phyloP scores from a whole-genome alignment of 2,797 vertebrate species.

The Astyanax mexicanus region DNA sequence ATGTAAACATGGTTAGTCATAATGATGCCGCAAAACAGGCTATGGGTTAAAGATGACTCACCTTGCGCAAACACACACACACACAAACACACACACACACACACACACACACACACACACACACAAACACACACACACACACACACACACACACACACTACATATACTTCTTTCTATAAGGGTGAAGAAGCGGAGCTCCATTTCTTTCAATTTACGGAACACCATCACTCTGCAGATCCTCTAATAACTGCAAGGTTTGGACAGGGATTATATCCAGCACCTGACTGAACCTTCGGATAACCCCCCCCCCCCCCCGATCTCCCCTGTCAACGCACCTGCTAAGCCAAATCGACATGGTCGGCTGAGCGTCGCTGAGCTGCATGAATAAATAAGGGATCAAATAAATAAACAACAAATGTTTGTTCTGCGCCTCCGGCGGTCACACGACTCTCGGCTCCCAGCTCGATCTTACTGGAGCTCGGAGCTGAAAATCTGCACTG shows the following conservation, averaged over 20 bases:
- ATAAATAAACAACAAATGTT: slow-evolving; percentile 50
- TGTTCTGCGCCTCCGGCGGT: not conserved
- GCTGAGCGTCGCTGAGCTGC: slow-evolving; percentile 40
- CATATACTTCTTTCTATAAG: slow-evolving; percentile 52
- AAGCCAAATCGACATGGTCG: slow-evolving; percentile 40
- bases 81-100: too few relatives aligned
- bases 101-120: too few relatives aligned
- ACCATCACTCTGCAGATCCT: slow-evolving; percentile 69
- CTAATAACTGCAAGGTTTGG: slow-evolving; percentile 68
- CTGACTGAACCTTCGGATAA: slow-evolving; percentile 61
- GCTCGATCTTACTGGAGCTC: not conserved
- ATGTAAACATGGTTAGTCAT: too few relatives aligned
- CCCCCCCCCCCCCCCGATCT: slow-evolving; percentile 24
- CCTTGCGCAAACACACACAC: too few relatives aligned
- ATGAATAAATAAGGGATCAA: slow-evolving; percentile 42
- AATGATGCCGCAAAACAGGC: too few relatives aligned
- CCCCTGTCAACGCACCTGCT: not conserved
- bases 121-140: too few relatives aligned
- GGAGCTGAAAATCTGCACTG: not conserved
- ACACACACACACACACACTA: not conserved
- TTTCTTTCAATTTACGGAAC: not conserved
- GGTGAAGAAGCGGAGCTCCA: not conserved
- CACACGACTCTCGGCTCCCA: not conserved
- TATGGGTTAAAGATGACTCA: not conserved
- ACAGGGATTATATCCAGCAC: slow-evolving; percentile 59